Conservation (phyloP, 2,113 vertebrate species). For the Perca fluviatilis region DNA sequence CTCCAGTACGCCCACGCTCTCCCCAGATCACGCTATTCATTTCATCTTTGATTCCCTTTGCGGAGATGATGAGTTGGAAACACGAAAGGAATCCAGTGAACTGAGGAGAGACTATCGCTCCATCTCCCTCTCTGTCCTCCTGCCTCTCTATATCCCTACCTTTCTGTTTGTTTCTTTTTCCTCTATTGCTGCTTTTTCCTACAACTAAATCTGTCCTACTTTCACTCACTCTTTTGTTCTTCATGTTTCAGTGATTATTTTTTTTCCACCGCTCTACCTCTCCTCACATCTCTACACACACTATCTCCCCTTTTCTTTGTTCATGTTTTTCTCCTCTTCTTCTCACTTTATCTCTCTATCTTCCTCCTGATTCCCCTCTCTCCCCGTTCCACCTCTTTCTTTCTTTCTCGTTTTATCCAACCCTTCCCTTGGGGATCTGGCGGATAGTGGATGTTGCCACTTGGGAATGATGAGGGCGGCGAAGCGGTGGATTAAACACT, state of each 20-base stretch:
- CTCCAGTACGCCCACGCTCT: conserved; percentile 60
- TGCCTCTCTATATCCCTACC: neutral
- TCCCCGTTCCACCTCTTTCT: neutral
- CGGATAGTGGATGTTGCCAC: conserved; percentile 68
- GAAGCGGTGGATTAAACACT: conserved; percentile 80
- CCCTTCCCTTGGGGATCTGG: conserved; percentile 58
- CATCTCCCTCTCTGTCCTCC: conserved; percentile 51
- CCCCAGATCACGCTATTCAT: conserved; percentile 67
- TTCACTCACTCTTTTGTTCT: conserved; percentile 31
- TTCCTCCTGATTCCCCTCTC: neutral
- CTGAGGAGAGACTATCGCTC: conserved; percentile 59
- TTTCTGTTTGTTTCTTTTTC: conserved; percentile 3
- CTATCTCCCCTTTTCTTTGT: neutral
- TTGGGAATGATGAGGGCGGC: conserved; percentile 73
- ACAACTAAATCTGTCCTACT: conserved; percentile 18
- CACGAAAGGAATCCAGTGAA: conserved; percentile 72
- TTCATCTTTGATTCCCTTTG: conserved; percentile 81
- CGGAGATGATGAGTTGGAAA: conserved; percentile 72
- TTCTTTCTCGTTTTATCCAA: neutral
- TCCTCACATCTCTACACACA: conserved; percentile 1
- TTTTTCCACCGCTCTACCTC: conserved; percentile 21
- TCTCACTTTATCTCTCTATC: neutral
- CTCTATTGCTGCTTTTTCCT: neutral
- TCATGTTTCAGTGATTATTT: conserved; percentile 54
- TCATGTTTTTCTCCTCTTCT: neutral